These are phyloP conservation scores for Gymnothorax javanicus DNA, from an alignment of 2,797 vertebrate species.

Conservation along the genomic window DNA sequence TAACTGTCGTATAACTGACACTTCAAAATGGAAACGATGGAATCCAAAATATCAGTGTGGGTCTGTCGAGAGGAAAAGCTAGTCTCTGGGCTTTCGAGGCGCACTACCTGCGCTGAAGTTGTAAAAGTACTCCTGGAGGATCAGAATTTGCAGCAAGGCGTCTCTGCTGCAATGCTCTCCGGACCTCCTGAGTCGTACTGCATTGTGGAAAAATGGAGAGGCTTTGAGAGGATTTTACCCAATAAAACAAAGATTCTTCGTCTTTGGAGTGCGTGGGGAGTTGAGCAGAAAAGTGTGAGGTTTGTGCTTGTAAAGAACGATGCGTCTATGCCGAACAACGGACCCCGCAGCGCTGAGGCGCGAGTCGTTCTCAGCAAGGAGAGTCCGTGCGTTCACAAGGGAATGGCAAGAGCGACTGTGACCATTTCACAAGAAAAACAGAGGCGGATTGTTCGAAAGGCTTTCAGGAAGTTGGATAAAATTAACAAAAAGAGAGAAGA, in stretches of 20 bases:
- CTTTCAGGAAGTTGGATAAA: constrained; percentile 93
- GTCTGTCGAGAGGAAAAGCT: constrained; percentile 96
- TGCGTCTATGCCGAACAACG: constrained; percentile 86
- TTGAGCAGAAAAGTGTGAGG: constrained; percentile 89
- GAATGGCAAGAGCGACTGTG: constrained; percentile 53
- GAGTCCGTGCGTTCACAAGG: constrained; percentile 68
- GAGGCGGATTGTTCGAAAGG: constrained; percentile 89
- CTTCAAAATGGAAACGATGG: constrained; percentile 79
- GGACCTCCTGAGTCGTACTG: constrained; percentile 86
- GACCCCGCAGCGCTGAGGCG: constrained; percentile 91
- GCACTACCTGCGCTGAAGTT: constrained; percentile 92
- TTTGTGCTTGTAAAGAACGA: constrained; percentile 92
- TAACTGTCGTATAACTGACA: neutral
- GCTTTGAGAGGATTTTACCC: constrained; percentile 90
- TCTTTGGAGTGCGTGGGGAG: constrained; percentile 93
- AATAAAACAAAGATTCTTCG: constrained; percentile 90
- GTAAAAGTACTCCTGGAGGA: constrained; percentile 88
- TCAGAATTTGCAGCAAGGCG: constrained; percentile 73
- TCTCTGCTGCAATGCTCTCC: constrained; percentile 75
- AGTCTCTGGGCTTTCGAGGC: constrained; percentile 86
- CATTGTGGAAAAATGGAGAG: constrained; percentile 96
- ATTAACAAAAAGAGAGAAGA: constrained; percentile 84
- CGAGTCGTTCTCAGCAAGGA: constrained; percentile 89
- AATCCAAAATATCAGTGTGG: constrained; percentile 91
- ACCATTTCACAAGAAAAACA: constrained; percentile 85